A percentile compares a stretch with the other conserved stretches of the same genome.
Conservation (phyloP, 2,888 invertebrate genomes). For the Syritta pipiens region DNA sequence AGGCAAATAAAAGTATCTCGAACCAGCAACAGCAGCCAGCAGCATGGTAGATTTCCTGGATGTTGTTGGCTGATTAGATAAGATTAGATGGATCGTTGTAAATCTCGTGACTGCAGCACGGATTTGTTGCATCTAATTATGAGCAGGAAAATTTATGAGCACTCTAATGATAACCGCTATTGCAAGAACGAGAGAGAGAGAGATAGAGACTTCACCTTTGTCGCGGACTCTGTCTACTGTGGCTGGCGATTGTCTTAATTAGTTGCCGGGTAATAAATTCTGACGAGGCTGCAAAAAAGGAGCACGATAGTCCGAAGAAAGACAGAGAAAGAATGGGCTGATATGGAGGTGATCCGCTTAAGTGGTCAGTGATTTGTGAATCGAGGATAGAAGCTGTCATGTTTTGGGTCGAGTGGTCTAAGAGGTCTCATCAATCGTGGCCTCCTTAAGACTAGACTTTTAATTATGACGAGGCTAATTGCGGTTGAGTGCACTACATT, state of each 20-base stretch:
- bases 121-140: constrained; percentile 45
- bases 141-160: constrained; percentile 27
- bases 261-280: constrained; percentile 18
- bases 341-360: constrained; percentile 14
- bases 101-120: constrained; percentile 18
- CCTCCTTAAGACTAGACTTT: no score
- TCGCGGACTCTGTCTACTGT: no score
- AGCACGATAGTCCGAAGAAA: constrained; percentile 21
- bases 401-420: no score
- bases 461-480: no score
- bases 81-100: constrained; percentile 32
- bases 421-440: no score
- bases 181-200: no score
- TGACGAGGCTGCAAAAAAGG: neutral
- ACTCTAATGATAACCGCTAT: constrained; percentile 34
- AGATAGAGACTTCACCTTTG: neutral
- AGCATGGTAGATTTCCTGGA: constrained; percentile 10
- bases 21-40: neutral
- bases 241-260: constrained; percentile 30
- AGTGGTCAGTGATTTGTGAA: constrained; percentile 11
- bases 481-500: no score
- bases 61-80: constrained; percentile 25
- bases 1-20: no score
- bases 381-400: neutral
- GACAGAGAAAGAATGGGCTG: neutral